Evolutionary conservation across 2,888 invertebrate species (phyloP).

Genomic region (Lasioglossum pauxillum): DNA sequence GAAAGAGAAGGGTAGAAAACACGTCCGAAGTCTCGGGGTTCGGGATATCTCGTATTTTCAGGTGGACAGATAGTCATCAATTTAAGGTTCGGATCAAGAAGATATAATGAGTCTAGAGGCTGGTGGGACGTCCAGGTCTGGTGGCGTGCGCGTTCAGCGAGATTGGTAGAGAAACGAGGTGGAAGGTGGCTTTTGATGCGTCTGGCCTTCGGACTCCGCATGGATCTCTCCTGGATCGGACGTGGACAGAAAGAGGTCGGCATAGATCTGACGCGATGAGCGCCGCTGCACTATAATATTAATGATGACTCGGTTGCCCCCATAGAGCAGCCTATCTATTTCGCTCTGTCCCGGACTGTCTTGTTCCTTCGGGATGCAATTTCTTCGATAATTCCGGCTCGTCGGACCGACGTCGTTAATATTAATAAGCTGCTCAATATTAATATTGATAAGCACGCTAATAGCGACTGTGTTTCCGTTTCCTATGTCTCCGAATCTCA

Average conservation of each 20-base stretch:
- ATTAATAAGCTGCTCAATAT: constrained; percentile 61
- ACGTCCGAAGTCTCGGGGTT: background rate
- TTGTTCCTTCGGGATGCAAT: constrained; percentile 68
- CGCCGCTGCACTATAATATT: constrained; percentile 80
- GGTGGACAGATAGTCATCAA: constrained; percentile 71
- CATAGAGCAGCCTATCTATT: constrained; percentile 68
- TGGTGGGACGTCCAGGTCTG: constrained; percentile 44
- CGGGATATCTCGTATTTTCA: constrained; percentile 54
- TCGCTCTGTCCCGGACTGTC: constrained; percentile 63
- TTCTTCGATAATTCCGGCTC: constrained; percentile 64
- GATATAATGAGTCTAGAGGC: constrained; percentile 66
- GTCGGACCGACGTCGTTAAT: constrained; percentile 49
- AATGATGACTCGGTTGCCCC: constrained; percentile 79
- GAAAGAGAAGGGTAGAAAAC: background rate
- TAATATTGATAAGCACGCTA: constrained; percentile 57
- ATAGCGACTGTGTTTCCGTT: constrained; percentile 18
- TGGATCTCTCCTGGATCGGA: constrained; percentile 64
- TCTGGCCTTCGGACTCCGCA: constrained; percentile 67
- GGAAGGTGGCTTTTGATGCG: constrained; percentile 69
- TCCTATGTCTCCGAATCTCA: background rate
- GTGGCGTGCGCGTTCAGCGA: constrained; percentile 38
- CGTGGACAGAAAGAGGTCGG: constrained; percentile 79
- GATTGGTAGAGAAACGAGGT: constrained; percentile 54
- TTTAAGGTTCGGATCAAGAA: constrained; percentile 66
- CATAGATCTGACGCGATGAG: constrained; percentile 82